Percentiles rank a stretch among this genome's conserved stretches.
phyloP scores from a whole-genome alignment of 2,113 vertebrate genomes.

The Cynoglossus semilaevis region DNA sequence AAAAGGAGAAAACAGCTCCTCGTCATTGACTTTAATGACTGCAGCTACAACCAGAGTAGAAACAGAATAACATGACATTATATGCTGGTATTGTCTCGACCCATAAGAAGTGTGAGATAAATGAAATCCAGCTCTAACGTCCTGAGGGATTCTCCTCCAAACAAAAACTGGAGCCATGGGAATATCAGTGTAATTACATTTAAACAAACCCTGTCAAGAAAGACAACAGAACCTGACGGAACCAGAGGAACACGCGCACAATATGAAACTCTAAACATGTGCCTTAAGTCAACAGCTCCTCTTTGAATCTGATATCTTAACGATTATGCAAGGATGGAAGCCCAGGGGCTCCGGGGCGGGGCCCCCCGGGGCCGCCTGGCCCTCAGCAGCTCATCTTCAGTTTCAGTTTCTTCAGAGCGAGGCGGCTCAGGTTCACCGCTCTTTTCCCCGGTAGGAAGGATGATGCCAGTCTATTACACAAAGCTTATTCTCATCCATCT shows the following conservation, averaged over 20 bases:
- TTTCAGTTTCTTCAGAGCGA: conserved; percentile 30
- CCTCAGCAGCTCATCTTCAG: conserved; percentile 22
- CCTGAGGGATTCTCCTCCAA: not conserved
- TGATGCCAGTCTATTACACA: conserved; percentile 37
- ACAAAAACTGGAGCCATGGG: not conserved
- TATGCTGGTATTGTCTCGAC: not conserved
- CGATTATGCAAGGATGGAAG: conserved; percentile 17
- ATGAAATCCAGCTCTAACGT: not conserved
- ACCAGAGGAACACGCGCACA: not conserved
- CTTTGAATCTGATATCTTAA: conserved; percentile 43
- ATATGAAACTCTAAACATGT: not conserved
- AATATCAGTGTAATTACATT: too few relatives aligned
- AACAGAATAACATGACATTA: too few relatives aligned
- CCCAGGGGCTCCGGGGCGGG: too few relatives aligned
- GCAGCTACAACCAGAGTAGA: too few relatives aligned
- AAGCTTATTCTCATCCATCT: conserved; percentile 40
- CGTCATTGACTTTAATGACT: too few relatives aligned
- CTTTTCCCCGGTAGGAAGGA: conserved; percentile 13
- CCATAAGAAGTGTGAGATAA: not conserved
- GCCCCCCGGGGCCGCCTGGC: too few relatives aligned
- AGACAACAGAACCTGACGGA: not conserved
- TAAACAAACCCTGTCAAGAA: not conserved
- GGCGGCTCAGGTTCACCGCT: conserved; percentile 21
- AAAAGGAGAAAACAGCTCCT: too few relatives aligned
- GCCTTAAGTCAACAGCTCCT: not conserved